Base-by-base conservation (phyloP, 53 echinoderm and acorn worm genomes). In the Patiria pectinifera region DNA sequence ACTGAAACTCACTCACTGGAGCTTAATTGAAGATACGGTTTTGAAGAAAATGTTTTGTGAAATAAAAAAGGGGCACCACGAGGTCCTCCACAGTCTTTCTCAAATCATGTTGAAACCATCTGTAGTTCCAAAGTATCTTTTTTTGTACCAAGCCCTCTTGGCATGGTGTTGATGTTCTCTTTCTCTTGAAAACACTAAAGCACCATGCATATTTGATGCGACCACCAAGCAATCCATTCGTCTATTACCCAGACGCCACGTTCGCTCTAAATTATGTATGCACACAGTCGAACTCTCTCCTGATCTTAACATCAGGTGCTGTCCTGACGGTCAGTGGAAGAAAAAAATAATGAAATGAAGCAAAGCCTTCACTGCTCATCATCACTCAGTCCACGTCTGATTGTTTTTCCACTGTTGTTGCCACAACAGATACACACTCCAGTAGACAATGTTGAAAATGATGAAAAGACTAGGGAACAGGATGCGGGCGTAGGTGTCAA, bases 361-460 rank as follows among this genome's bases (percentile, higher is more conserved):
- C 45, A 23, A 24, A 35, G 25, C 12, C 79, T 2, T 4, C 15
- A 4, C n/a, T 24, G 71, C 44, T 79, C 12, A 21, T 86, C 43
- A 90, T 86, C 43, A 90, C 80, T 69, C 80, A 69, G 80, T 90
- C 90, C 90, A 90, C 12, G 80, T 90, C 22, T 90, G 90, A 69
- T 90, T 90, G 78, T 87, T 72, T 75, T 93, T 83, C 82, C 87
- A 87, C 93, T 87, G 88, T 63, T 87, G 93, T 74, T 87, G 83
- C 93, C 93, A 93, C 74, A 88, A 93, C 16, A 99, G 93, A 92
- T 99, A 99, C 81, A 95, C 95, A 24, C 94, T 92, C 99, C 97
- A 97, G 91, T 99, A 99, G 53, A 95, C 89, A 25, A 99, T 84
- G 69, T 99, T 99, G 92, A 99, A 99, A 63, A 95, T 49, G 11